A percentile compares a stretch with the other conserved stretches of the same genome.
Evolutionary conservation across 2,113 vertebrate genomes (phyloP).

Genomic region (Laticauda laticaudata): DNA sequence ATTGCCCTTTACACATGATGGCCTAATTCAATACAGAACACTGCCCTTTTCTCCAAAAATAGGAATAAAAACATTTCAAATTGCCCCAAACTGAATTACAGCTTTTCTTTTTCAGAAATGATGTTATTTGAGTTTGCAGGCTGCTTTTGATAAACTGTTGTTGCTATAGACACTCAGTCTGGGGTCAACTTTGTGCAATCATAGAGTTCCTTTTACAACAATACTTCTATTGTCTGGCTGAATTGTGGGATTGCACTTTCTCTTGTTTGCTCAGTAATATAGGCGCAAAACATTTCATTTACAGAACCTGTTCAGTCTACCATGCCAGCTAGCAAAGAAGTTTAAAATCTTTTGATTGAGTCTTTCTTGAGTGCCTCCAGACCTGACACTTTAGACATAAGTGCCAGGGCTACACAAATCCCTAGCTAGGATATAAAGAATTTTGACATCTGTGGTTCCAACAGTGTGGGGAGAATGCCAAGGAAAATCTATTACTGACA

Average conservation of each 20-base stretch:
- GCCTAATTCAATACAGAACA: conserved; percentile 14
- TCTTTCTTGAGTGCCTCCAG: background rate
- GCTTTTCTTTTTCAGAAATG: conserved; percentile 37
- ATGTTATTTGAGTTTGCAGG: conserved; percentile 42
- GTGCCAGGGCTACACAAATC: background rate
- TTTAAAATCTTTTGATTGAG: background rate
- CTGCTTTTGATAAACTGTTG: conserved; percentile 39
- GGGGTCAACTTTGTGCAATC: background rate
- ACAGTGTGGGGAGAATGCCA: background rate
- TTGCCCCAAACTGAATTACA: conserved; percentile 42
- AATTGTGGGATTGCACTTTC: background rate
- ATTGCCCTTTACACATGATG: conserved; percentile 29
- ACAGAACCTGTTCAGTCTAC: background rate
- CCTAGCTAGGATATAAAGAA: background rate
- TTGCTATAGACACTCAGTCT: conserved; percentile 60
- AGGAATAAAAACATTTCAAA: conserved; percentile 55
- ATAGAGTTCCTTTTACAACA: conserved; percentile 14
- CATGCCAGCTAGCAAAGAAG: background rate
- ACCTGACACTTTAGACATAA: background rate
- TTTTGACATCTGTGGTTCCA: background rate
- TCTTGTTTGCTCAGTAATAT: rapidly evolving
- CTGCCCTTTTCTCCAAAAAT: conserved; percentile 25
- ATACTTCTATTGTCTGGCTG: background rate
- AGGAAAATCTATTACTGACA: background rate
- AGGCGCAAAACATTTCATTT: background rate